These are phyloP conservation scores for Phyllostomus hastatus DNA, from an alignment of 2,113 vertebrate species.

Conservation along the genomic window DNA sequence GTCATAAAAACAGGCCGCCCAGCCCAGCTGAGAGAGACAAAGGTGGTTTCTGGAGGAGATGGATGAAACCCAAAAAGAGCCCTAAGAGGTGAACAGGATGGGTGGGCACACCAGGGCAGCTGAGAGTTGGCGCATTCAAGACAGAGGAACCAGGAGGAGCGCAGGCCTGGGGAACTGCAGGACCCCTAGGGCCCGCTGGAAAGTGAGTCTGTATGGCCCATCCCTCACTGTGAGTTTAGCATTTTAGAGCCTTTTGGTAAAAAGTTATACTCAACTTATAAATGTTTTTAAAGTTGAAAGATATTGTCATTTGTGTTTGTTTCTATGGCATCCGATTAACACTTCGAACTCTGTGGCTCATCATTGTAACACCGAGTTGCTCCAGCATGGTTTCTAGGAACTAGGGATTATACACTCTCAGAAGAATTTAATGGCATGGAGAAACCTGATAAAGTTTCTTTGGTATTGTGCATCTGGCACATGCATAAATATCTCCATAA, in stretches of 20 bases:
- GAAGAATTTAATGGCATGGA: neutral
- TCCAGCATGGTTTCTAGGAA: neutral
- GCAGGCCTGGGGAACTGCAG: too few relatives aligned
- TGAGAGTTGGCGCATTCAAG: neutral
- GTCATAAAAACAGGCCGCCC: neutral
- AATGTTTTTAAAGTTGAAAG: neutral
- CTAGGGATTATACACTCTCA: neutral
- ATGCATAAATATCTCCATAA: neutral
- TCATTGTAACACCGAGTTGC: neutral
- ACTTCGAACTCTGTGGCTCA: neutral
- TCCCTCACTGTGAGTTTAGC: neutral
- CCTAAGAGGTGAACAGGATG: neutral
- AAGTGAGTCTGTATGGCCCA: neutral
- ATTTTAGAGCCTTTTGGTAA: neutral
- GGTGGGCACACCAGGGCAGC: neutral
- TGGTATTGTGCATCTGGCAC: neutral
- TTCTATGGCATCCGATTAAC: neutral
- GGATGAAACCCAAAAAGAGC: neutral
- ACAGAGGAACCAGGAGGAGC: neutral
- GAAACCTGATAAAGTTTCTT: neutral
- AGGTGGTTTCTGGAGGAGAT: neutral
- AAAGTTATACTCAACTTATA: neutral
- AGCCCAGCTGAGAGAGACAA: neutral
- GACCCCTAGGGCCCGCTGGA: fast-evolving
- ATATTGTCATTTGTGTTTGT: neutral